Conservation (phyloP, 2,888 invertebrate genomes). For the Gandaritis pyraliata region DNA sequence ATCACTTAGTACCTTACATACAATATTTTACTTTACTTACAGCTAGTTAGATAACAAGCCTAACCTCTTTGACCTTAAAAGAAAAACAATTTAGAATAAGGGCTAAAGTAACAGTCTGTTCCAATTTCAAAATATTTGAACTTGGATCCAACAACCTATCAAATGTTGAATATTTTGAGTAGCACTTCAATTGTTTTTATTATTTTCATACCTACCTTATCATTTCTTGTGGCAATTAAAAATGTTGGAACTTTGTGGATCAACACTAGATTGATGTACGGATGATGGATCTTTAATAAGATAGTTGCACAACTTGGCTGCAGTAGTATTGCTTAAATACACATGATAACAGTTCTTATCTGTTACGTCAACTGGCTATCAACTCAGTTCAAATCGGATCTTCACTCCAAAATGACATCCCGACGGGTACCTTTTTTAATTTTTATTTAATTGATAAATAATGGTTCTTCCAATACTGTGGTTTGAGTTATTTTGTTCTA, state of each 20-base stretch:
- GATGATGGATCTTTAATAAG: slow-evolving; percentile 54
- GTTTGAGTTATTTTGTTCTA: slow-evolving; percentile 30
- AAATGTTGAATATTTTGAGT: neutral
- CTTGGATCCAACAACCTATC: neutral
- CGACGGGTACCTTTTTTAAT: slow-evolving; percentile 67
- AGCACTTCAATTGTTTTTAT: slow-evolving; percentile 1
- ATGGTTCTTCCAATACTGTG: slow-evolving; percentile 24
- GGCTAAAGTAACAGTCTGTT: slow-evolving; percentile 18
- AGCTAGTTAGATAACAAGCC: slow-evolving; percentile 66
- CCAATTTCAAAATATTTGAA: neutral
- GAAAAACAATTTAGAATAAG: slow-evolving; percentile 16
- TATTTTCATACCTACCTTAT: slow-evolving; percentile 23
- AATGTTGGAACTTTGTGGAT: slow-evolving; percentile 40
- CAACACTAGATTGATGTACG: slow-evolving; percentile 28
- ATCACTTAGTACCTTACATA: slow-evolving; percentile 33
- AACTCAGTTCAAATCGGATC: slow-evolving; percentile 72
- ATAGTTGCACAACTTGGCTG: slow-evolving; percentile 44
- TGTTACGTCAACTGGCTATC: slow-evolving; percentile 65
- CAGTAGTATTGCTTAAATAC: slow-evolving; percentile 55
- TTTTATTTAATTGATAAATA: slow-evolving; percentile 41
- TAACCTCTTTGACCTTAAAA: slow-evolving; percentile 70
- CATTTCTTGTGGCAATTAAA: neutral
- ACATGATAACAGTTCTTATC: slow-evolving; percentile 75
- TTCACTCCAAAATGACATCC: slow-evolving; percentile 71
- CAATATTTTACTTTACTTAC: slow-evolving; percentile 24